Percentiles rank a stretch among this genome's conserved stretches.
Evolutionary conservation across 1,140 invertebrate genomes (phyloP).

Genomic region (Pissodes strobi): DNA sequence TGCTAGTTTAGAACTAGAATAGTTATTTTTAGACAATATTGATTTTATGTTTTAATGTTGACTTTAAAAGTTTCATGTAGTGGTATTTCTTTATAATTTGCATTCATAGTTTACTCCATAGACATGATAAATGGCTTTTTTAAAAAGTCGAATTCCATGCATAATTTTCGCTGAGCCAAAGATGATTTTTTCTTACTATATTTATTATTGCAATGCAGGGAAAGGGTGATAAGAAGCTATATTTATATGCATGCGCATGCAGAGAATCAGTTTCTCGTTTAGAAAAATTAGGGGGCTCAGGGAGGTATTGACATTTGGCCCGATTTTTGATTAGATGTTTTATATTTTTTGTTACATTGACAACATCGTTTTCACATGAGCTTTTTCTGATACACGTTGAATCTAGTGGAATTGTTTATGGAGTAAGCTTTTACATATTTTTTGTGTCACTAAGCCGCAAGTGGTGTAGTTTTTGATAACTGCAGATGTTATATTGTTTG

Average conservation of each 20-base stretch:
- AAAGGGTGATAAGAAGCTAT: no score
- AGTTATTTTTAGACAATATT: slow-evolving; percentile 9
- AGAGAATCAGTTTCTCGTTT: neutral
- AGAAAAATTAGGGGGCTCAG: neutral
- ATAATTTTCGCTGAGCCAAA: neutral
- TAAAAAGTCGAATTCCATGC: neutral
- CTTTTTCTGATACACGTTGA: no score
- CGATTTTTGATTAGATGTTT: no score
- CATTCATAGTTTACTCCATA: neutral
- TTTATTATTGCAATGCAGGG: no score
- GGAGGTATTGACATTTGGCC: neutral
- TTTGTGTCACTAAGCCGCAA: no score
- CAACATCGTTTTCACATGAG: no score
- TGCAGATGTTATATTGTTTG: no score
- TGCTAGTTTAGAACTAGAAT: slow-evolving; percentile 68
- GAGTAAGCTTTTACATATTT: no score
- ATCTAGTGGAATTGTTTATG: no score
- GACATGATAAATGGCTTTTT: neutral
- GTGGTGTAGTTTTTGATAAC: no score
- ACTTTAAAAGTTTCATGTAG: slow-evolving; percentile 4
- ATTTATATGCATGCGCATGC: neutral
- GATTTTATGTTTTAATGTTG: slow-evolving; percentile 8
- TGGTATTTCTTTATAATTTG: slow-evolving; percentile 8
- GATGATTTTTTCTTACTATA: no score
- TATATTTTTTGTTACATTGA: no score